These are phyloP conservation scores for Sarcophaga carnaria DNA, from an alignment of 2,888 invertebrate species.

Conservation along the genomic window DNA sequence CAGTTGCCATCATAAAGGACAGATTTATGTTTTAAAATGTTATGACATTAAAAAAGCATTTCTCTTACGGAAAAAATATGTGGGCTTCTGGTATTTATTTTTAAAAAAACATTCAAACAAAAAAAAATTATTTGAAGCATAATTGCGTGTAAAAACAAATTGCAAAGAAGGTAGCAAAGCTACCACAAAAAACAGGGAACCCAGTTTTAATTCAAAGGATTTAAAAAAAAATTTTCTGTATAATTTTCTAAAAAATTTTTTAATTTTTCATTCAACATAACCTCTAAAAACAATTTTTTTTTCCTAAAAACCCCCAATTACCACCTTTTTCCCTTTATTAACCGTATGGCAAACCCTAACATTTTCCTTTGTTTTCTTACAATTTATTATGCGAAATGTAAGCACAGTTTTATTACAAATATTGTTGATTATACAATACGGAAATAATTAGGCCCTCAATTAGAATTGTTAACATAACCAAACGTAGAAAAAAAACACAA, in stretches of 20 bases:
- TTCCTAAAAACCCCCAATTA: background rate
- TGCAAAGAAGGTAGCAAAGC: background rate
- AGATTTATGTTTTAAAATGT: slow-evolving; percentile 27
- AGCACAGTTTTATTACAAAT: background rate
- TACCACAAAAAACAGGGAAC: too few species aligned
- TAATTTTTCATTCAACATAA: too few species aligned
- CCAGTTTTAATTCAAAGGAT: too few species aligned
- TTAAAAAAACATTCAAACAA: too few species aligned
- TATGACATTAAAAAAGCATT: background rate
- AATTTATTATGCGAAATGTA: slow-evolving; percentile 29
- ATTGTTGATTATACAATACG: slow-evolving; percentile 30
- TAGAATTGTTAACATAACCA: slow-evolving; percentile 24
- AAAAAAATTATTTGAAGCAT: slow-evolving; percentile 60
- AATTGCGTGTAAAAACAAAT: slow-evolving; percentile 60
- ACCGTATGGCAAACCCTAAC: slow-evolving; percentile 13
- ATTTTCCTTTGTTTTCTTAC: background rate
- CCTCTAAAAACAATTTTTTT: background rate
- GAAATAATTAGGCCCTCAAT: slow-evolving; percentile 23
- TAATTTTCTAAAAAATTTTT: too few species aligned
- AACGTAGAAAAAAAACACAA: background rate
- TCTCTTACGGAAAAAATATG: background rate
- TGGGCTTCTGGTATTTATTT: background rate
- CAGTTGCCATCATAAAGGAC: background rate
- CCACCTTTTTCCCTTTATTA: background rate
- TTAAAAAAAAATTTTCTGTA: too few species aligned